Base-by-base conservation (phyloP, 2,888 invertebrate genomes). In the Eilema depressum region DNA sequence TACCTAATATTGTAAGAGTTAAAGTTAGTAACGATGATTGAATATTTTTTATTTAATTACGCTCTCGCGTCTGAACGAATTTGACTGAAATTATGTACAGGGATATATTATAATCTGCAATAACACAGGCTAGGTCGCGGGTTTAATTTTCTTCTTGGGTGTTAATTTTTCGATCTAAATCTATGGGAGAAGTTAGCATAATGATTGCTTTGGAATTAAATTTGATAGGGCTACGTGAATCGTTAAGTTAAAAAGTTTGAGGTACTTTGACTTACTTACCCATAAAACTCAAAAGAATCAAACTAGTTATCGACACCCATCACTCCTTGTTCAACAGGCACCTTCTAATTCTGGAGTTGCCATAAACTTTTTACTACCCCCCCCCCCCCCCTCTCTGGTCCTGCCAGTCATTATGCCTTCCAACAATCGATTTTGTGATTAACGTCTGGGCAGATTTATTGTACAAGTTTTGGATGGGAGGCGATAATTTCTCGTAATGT, bases 391-490 rank as follows among this genome's bases (percentile, higher is more conserved):
- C 64, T 30, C 41, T 5, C 28, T 28, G 25, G 33, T 59, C 14
- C 14, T 65, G 14, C 5, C 23, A 33, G 57, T 60, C 64, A 77
- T 77, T 73, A 75, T 72, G 74, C 68, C 74, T 74, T 63, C 56
- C 66, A 79, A 71, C 69, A 71, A 79, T 78, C 73, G 79, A 80
- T 79, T 78, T 76, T 73, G 75, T 78, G 71, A 76, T 75, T 75
- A 81, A 75, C 67, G 77, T 71, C 73, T 63, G 17, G 53, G 33
- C 73, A 30, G 73, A 80, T 81, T 81, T 81, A 76, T 80, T 72
- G 63, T 67, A 61, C 62, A 69, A 68, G 62, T 71, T 77, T 70
- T 67, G 53, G 23, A 7, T 57, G 57, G 20, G 23, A 67, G 41
- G 69, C 75, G 56, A 69, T 80, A 69, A 75, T 70, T 76, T 78